Evolutionary conservation across 2,888 invertebrate species (phyloP).

Genomic region (Trissolcus japonicus): DNA sequence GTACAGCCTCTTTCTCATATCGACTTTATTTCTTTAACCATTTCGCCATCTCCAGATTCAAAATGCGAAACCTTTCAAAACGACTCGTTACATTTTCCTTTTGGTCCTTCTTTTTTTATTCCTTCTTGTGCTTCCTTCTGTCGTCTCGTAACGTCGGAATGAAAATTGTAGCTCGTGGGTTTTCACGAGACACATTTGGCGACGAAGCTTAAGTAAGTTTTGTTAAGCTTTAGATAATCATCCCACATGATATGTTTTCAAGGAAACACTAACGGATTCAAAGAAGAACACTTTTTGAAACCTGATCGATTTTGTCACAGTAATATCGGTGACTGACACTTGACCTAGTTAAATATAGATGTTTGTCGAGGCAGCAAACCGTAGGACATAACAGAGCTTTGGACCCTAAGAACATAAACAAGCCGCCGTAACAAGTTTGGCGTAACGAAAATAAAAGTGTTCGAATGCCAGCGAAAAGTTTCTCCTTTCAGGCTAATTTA

Average conservation of each 20-base stretch:
- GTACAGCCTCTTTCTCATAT: conserved; percentile 49
- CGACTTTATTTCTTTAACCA: conserved; percentile 49
- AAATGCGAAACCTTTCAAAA: conserved; percentile 51
- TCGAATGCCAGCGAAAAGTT: conserved; percentile 32
- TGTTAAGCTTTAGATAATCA: conserved; percentile 30
- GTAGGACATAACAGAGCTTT: conserved; percentile 8
- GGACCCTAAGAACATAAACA: conserved; percentile 19
- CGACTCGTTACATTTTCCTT: conserved; percentile 40
- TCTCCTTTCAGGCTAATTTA: conserved; percentile 33
- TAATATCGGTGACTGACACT: conserved; percentile 3
- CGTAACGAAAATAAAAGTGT: conserved; percentile 39
- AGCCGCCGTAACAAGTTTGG: conserved; percentile 18
- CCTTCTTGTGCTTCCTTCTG: conserved; percentile 10
- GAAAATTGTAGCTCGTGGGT: conserved; percentile 45
- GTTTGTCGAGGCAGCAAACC: not conserved
- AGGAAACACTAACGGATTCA: not conserved
- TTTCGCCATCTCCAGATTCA: conserved; percentile 51
- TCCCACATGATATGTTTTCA: not conserved
- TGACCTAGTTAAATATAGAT: conserved; percentile 11
- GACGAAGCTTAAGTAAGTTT: conserved; percentile 32
- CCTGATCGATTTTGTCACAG: not conserved
- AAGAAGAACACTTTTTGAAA: not conserved
- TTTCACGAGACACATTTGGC: conserved; percentile 35
- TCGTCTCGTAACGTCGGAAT: conserved; percentile 33
- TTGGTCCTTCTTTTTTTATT: conserved; percentile 16